These are phyloP conservation scores for Raphicerus campestris DNA, from an alignment of 2,113 vertebrate genomes.

Conservation along the genomic window DNA sequence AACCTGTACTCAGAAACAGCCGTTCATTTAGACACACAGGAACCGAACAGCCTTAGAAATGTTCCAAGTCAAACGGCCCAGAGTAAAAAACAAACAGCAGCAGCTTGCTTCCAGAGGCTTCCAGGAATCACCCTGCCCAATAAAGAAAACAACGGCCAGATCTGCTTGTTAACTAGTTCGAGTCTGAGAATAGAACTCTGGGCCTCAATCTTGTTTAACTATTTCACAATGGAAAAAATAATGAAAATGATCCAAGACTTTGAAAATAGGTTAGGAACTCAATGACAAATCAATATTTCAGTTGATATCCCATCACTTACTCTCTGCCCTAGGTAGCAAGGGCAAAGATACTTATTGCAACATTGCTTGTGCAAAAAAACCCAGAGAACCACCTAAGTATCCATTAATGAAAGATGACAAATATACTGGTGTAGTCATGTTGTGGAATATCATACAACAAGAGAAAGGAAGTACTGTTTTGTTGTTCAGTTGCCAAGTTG, in stretches of 20 bases:
- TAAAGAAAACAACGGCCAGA: constrained; percentile 54
- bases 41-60: constrained; percentile 17
- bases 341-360: neutral
- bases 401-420: neutral
- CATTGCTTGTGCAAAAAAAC: neutral
- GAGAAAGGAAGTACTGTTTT: neutral
- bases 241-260: neutral
- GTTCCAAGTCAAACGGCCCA: constrained; percentile 63
- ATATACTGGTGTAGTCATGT: neutral
- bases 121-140: constrained; percentile 63
- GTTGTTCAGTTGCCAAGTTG: neutral
- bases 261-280: neutral
- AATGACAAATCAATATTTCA: neutral
- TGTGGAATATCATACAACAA: neutral
- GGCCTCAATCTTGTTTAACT: neutral
- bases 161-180: constrained; percentile 5
- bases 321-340: neutral
- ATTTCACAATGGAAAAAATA: neutral
- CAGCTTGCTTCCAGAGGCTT: constrained; percentile 38
- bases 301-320: neutral
- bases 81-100: constrained; percentile 53
- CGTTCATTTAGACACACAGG: constrained; percentile 53
- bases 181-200: neutral
- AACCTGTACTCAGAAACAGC: constrained; percentile 63
- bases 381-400: neutral